Base-by-base conservation (phyloP, 2,797 vertebrate species). In the Triplophysa yarkandensis region DNA sequence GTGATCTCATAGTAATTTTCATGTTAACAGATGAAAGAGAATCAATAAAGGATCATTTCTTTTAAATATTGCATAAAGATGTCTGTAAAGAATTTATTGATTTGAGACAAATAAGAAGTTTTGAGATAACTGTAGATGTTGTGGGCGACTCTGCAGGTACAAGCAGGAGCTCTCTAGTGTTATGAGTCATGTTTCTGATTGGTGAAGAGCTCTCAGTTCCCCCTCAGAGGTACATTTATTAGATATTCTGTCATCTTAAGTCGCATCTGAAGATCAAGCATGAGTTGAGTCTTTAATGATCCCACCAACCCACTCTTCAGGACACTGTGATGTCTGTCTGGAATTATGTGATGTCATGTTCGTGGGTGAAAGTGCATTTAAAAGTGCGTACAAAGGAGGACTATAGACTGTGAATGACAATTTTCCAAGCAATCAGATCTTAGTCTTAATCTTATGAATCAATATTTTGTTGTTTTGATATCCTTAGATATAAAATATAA, bases 211-310 rank as follows among this genome's bases (percentile, higher is more conserved):
- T 27, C 76, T 82, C 60, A 67, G 44, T 41, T 52, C 61, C 52
- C 58, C 64, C 54, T 72, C n/a, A 3, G 16, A 71, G 32, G 44
- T 30, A 54, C 58, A 25, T 46, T 72, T 41, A 74, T 77, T 34
- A 64, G 74, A 30, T 62, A 17, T 69, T 28, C 10, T 66, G 65
- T 52, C 71, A 60, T 72, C 17, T 21, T 77, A 55, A 23, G 36
- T 67, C 9, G 17, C 73, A 16, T 52, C 19, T 75, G 63, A 80
- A 80, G 71, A 77, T 79, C 67, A 77, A 71, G 48, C 70, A 75
- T 39, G 48, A 65, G 67, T 79, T 63, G 50, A 23, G 68, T 69
- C 48, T 77, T 79, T 74, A 16, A 74, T 58, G 50, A 62, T 25
- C 64, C 32, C 32, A 14, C 46, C 32, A 58, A 21, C 30, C 57